phyloP scores from a whole-genome alignment of 2,888 invertebrate genomes.

The Lithophane socia region DNA sequence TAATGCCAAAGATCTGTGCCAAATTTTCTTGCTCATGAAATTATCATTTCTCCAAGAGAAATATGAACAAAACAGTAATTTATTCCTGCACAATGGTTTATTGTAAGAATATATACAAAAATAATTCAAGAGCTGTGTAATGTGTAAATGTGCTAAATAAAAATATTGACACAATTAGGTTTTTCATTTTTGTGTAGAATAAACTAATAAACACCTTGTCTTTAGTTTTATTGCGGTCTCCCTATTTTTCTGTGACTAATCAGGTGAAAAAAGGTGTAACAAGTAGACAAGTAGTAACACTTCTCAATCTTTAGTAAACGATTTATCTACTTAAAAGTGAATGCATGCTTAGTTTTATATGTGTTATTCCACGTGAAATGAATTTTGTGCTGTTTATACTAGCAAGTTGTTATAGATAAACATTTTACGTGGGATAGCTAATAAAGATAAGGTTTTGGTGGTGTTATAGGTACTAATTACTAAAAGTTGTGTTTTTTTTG shows the following conservation, averaged over 20 bases:
- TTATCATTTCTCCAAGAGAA: conserved; percentile 64
- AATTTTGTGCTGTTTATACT: background rate
- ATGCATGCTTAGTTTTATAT: conserved; percentile 49
- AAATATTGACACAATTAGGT: conserved; percentile 58
- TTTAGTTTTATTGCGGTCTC: conserved; percentile 54
- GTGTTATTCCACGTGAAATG: conserved; percentile 43
- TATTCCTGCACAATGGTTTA: conserved; percentile 31
- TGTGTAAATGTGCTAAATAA: conserved; percentile 71
- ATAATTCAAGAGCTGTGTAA: conserved; percentile 57
- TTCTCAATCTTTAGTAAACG: conserved; percentile 9
- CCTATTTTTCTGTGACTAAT: background rate
- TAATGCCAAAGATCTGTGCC: conserved; percentile 66
- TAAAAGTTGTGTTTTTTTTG: conserved; percentile 63
- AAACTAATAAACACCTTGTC: conserved; percentile 14
- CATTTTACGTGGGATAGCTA: conserved; percentile 47
- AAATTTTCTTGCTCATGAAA: conserved; percentile 65
- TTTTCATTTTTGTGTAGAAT: conserved; percentile 66
- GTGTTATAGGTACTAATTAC: conserved; percentile 40
- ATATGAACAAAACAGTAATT: conserved; percentile 18
- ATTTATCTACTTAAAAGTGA: background rate
- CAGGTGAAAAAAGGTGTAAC: conserved; percentile 15
- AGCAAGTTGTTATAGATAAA: background rate
- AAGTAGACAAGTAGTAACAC: conserved; percentile 26
- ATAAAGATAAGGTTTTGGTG: conserved; percentile 22
- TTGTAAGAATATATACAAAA: conserved; percentile 35